A percentile compares a stretch with the other conserved stretches of the same genome.
Conservation (phyloP, 2,888 invertebrate species). For the Ormyrus pomaceus region DNA sequence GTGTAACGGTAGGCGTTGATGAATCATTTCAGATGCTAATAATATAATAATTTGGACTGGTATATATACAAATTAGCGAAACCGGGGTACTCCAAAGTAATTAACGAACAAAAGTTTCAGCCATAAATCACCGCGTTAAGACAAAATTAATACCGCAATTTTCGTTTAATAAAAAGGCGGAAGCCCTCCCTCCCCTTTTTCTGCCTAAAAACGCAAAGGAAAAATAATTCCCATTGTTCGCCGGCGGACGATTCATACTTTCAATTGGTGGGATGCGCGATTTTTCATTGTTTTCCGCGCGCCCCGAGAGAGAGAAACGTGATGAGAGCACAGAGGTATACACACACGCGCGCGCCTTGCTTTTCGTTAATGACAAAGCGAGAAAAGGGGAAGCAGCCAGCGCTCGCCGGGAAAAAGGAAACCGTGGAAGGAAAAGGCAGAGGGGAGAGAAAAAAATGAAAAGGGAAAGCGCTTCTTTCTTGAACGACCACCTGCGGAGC, state of each 20-base stretch:
- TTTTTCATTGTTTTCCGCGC: slow-evolving; percentile 34
- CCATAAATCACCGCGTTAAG: background rate
- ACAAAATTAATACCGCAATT: background rate
- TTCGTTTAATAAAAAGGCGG: background rate
- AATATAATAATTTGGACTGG: no score
- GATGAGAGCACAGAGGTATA: no score
- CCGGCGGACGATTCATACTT: slow-evolving; percentile 22
- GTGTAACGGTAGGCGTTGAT: no score
- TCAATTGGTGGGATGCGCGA: slow-evolving; percentile 16
- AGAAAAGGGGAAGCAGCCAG: no score
- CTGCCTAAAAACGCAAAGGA: background rate
- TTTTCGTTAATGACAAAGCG: no score
- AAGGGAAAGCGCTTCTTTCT: slow-evolving; percentile 8
- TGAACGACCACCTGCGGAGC: slow-evolving; percentile 40
- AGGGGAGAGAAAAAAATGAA: slow-evolving; percentile 3
- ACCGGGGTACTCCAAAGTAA: no score
- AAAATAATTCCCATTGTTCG: slow-evolving; percentile 21
- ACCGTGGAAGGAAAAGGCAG: background rate
- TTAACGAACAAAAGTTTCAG: background rate
- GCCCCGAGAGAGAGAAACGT: no score
- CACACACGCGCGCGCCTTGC: no score
- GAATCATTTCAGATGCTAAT: no score
- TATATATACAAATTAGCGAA: no score
- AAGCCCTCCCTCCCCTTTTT: background rate
- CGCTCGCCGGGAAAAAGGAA: background rate